Percentiles rank a stretch among this genome's conserved stretches.
These are phyloP conservation scores for Bradypodion ventrale DNA, from an alignment of 2,797 vertebrate species.

Conservation along the genomic window DNA sequence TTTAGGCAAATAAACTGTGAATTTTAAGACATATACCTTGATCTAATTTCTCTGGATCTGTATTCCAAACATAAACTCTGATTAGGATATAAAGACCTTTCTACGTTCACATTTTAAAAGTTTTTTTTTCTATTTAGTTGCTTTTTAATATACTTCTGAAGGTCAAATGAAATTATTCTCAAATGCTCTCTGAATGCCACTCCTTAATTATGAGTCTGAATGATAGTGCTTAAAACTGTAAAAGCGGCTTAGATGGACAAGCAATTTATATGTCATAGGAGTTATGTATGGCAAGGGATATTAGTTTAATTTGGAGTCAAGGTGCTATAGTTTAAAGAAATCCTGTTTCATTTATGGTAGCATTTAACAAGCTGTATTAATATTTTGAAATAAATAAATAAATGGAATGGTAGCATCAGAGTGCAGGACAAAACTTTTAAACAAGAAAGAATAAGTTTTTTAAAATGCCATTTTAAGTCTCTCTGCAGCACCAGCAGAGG, in stretches of 20 bases:
- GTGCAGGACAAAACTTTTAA: constrained; percentile 8
- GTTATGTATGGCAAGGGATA: constrained; percentile 69
- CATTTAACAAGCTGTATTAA: constrained; percentile 57
- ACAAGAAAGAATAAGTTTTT: not conserved
- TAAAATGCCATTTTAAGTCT: not conserved
- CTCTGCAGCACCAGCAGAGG: not conserved
- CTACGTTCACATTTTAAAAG: constrained; percentile 51
- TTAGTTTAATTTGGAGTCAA: constrained; percentile 74
- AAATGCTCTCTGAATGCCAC: constrained; percentile 68
- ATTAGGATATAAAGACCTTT: constrained; percentile 54
- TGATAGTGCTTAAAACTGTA: constrained; percentile 71
- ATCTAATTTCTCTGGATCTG: constrained; percentile 56
- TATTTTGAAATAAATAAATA: constrained; percentile 60
- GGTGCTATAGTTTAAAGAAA: constrained; percentile 70
- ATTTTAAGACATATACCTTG: constrained; percentile 54
- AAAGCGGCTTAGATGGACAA: constrained; percentile 71
- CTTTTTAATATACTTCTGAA: constrained; percentile 67
- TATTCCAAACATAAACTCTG: constrained; percentile 52
- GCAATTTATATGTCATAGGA: constrained; percentile 71
- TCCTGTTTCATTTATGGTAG: constrained; percentile 34
- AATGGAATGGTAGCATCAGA: constrained; percentile 10
- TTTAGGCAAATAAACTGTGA: constrained; percentile 56
- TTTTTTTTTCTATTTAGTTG: constrained; percentile 23
- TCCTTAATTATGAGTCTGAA: constrained; percentile 70
- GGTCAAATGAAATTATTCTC: constrained; percentile 74